Conservation (phyloP, 2,797 vertebrate genomes). For the Propithecus deckenii region DNA sequence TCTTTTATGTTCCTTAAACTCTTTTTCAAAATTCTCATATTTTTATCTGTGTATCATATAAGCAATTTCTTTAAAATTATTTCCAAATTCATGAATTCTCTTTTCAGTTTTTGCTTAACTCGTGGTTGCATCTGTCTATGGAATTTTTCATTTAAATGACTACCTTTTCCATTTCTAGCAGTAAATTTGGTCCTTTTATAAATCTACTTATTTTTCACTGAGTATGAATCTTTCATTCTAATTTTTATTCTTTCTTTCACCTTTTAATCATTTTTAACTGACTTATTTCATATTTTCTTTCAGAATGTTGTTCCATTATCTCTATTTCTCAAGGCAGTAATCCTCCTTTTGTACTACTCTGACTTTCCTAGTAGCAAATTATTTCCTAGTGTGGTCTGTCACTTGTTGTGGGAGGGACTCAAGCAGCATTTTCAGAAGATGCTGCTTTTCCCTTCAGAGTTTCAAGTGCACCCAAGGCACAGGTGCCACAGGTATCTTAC, state of each 20-base stretch:
- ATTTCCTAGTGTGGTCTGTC: not conserved
- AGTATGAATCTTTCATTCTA: not conserved
- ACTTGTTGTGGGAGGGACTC: not conserved
- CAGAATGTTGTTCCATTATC: not conserved
- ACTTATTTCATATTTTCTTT: not conserved
- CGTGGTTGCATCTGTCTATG: not conserved
- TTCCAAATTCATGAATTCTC: not conserved
- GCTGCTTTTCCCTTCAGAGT: not conserved
- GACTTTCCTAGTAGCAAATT: not conserved
- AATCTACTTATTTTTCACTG: not conserved
- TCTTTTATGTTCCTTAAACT: not conserved
- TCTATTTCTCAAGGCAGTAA: not conserved
- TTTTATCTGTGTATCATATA: not conserved
- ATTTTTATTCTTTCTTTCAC: not conserved
- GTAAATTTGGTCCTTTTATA: not conserved
- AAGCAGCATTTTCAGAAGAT: not conserved
- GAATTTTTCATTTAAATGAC: not conserved
- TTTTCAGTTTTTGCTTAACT: not conserved
- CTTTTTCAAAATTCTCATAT: not conserved
- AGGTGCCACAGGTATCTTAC: not conserved
- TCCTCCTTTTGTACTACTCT: not conserved
- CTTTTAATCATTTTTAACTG: not conserved
- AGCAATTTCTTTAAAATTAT: not conserved
- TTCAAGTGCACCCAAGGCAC: accelerated
- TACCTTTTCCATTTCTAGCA: not conserved